Evolutionary conservation across 2,888 invertebrate species (phyloP).

Genomic region (Ennomos fuscantarius): DNA sequence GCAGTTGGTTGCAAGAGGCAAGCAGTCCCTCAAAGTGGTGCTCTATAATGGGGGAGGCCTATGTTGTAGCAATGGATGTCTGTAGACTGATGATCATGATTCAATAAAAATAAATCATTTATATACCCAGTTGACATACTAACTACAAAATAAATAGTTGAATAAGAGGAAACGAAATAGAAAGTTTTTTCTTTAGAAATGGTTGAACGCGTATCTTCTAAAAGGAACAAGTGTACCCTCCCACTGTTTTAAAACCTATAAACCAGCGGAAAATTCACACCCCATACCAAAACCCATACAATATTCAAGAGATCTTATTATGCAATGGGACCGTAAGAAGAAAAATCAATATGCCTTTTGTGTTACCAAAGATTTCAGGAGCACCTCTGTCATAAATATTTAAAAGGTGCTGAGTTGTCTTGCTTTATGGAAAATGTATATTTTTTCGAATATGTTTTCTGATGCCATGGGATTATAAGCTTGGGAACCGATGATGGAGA

Average conservation of each 20-base stretch:
- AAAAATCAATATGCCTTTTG: constrained; percentile 78
- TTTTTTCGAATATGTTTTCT: constrained; percentile 37
- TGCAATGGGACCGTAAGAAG: constrained; percentile 71
- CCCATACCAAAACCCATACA: constrained; percentile 56
- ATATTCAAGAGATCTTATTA: constrained; percentile 76
- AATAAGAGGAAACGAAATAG: too few relatives aligned
- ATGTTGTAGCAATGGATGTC: too few relatives aligned
- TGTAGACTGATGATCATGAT: too few relatives aligned
- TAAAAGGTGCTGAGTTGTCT: constrained; percentile 60
- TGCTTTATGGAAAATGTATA: constrained; percentile 38
- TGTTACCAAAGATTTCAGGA: constrained; percentile 60
- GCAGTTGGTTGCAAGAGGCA: too few relatives aligned
- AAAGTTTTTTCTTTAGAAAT: too few relatives aligned
- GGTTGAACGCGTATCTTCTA: too few relatives aligned
- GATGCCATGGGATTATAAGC: constrained; percentile 39
- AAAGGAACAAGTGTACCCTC: too few relatives aligned
- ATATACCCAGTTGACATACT: too few relatives aligned
- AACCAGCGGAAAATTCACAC: constrained; percentile 40
- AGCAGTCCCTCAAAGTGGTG: too few relatives aligned
- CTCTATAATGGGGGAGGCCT: too few relatives aligned
- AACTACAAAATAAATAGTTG: too few relatives aligned
- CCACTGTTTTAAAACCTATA: constrained; percentile 19
- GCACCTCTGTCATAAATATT: constrained; percentile 74
- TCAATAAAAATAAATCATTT: too few relatives aligned
- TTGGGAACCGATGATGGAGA: constrained; percentile 35